Evolutionary conservation across 2,797 vertebrate genomes (phyloP), one percentile per base, ranked within the genome.

Genomic region (Antrozous pallidus): DNA sequence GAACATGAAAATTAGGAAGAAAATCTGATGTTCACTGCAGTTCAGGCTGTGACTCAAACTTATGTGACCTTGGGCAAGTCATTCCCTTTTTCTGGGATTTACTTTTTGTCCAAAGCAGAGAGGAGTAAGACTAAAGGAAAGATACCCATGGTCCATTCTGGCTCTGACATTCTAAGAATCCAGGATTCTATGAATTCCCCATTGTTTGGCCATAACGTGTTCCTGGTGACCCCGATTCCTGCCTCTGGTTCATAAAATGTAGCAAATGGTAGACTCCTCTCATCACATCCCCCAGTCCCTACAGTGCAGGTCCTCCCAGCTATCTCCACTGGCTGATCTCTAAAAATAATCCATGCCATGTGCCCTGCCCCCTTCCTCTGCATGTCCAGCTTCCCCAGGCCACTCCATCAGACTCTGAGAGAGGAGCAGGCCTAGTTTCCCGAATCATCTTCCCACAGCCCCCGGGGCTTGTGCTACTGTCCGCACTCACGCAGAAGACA

Each of bases 91-190:
- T 12, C 87, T 67, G 75, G 77, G 73, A 51, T 73, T 81, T 73
- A 67, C n/a, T 58, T 49, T 93, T 49, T 71, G 0, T 63, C 22
- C 56, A 49, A 79, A 92, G 63, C 74, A 85, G 56, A 73, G 82
- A 90, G 61, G n/a, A 79, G 26, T 73, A 77, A 40, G 71, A 91
- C 40, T 5, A 20, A 4, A 88, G 38, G 20, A 81, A 61, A 84
- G 33, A 77, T 31, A 33, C 4, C 0, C 28, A 12, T 73, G 67
- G 56, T 80, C 36, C 58, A 17, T 94, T 58, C 75, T 1, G 56
- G 74, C 31, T 49, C 69, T 38, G 33, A 84, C 70, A 45, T 82
- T 96, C 90, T 93, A 75, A 36, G 88, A 88, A 78, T 94, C 49
- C 6, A 11, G 47, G 80, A 77, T 78, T 85, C 78, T 61, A 4